Percentiles rank a stretch among this genome's conserved stretches.
phyloP scores from a whole-genome alignment of 2,113 vertebrate genomes.

The Dipodomys ordii region DNA sequence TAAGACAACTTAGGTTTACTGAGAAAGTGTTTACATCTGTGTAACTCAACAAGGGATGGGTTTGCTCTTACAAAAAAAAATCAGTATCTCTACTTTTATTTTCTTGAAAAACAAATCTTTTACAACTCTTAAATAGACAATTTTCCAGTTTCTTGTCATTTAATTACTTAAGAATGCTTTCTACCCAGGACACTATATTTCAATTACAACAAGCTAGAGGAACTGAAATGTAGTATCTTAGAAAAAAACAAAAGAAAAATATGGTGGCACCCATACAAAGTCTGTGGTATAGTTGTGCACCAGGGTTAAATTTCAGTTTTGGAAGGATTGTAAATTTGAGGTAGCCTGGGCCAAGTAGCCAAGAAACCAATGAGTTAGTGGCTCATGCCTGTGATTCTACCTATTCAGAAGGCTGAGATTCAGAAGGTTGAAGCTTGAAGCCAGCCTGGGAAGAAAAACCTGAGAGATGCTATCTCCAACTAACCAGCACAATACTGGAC shows the following conservation, averaged over 20 bases:
- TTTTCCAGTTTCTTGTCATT: slow-evolving; percentile 8
- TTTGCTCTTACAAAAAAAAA: slow-evolving; percentile 2
- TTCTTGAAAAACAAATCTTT: no score
- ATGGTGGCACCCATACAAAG: not conserved
- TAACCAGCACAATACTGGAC: no score
- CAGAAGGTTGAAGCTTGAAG: no score
- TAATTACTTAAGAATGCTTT: slow-evolving; percentile 28
- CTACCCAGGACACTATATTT: not conserved
- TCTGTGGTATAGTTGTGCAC: not conserved
- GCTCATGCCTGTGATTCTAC: no score
- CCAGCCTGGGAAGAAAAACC: no score
- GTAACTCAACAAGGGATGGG: not conserved
- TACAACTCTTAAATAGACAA: slow-evolving; percentile 25
- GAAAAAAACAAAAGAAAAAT: not conserved
- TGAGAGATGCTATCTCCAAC: no score
- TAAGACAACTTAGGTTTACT: not conserved
- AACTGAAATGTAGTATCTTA: not conserved
- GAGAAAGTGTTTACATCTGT: not conserved
- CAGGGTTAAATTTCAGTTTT: not conserved
- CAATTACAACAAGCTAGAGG: slow-evolving; percentile 6
- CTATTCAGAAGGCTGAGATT: no score
- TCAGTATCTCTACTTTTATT: not conserved
- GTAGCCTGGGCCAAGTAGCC: no score
- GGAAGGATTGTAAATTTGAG: no score
- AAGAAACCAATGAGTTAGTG: no score